phyloP scores from a whole-genome alignment of 2,113 vertebrate species.

The Vulpes lagopus region DNA sequence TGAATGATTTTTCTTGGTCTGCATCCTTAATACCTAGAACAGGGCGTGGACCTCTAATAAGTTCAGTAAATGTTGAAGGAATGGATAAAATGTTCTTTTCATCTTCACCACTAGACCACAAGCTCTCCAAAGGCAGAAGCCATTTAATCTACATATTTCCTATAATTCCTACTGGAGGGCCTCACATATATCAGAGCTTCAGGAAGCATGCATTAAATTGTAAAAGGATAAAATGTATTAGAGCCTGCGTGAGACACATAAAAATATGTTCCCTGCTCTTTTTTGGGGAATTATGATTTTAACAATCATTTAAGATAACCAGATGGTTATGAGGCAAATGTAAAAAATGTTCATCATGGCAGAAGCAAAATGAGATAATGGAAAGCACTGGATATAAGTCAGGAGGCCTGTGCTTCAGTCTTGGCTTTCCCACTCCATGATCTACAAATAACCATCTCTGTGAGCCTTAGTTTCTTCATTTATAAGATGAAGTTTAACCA shows the following conservation, averaged over 20 bases:
- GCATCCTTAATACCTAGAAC: not conserved
- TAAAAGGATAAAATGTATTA: not conserved
- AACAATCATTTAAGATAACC: conserved; percentile 31
- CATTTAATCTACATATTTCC: not conserved
- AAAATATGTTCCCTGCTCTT: not conserved
- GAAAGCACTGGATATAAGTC: not conserved
- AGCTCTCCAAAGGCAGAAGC: not conserved
- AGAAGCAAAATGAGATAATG: conserved; percentile 27
- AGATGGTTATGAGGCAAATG: not conserved
- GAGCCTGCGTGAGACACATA: not conserved
- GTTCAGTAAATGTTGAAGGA: not conserved
- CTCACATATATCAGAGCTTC: not conserved
- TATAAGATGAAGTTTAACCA: conserved; percentile 26
- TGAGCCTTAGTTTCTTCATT: conserved; percentile 15
- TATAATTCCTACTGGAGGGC: not conserved
- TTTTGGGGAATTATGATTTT: conserved; percentile 17
- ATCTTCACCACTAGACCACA: not conserved
- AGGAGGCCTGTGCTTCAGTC: not conserved
- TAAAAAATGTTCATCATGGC: not conserved
- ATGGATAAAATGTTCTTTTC: not conserved
- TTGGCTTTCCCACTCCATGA: conserved; percentile 18
- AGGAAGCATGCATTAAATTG: not conserved
- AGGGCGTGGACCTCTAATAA: not conserved
- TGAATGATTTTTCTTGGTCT: conserved; percentile 7
- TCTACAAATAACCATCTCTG: not conserved